These are phyloP conservation scores for Odontophorus gujanensis DNA, from an alignment of 2,113 vertebrate genomes.

Conservation along the genomic window DNA sequence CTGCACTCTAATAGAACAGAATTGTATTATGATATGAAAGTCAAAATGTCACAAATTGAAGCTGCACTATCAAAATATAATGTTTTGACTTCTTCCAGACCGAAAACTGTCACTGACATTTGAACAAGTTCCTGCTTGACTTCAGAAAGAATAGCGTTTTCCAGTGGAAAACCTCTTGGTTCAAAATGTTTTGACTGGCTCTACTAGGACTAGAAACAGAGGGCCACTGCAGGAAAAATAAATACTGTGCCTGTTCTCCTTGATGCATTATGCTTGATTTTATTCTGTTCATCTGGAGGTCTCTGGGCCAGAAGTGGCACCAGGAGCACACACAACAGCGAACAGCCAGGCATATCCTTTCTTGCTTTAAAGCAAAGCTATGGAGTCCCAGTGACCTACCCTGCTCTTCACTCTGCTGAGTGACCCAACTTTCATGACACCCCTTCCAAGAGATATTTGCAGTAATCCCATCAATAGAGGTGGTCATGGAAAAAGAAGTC, in stretches of 20 bases:
- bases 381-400: background rate
- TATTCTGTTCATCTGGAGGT: background rate
- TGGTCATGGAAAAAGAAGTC: background rate
- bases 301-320: background rate
- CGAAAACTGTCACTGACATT: background rate
- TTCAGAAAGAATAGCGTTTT: constrained; percentile 31
- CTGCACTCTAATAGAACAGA: background rate
- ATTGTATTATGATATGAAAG: constrained; percentile 39
- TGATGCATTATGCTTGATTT: background rate
- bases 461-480: background rate
- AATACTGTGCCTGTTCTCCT: background rate
- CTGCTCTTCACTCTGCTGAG: background rate
- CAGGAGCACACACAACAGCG: background rate
- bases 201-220: background rate
- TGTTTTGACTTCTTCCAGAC: constrained; percentile 31
- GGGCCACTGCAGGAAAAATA: background rate
- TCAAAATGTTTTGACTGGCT: constrained; percentile 35
- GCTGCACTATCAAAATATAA: background rate
- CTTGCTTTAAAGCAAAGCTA: background rate
- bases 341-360: background rate
- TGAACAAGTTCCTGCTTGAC: constrained; percentile 11
- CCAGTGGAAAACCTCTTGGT: background rate
- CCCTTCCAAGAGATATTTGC: background rate
- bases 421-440: background rate
- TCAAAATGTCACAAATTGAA: constrained; percentile 51